A percentile compares a stretch with the other conserved stretches of the same genome.
These are phyloP conservation scores for Tympanuchus pallidicinctus DNA, from an alignment of 2,113 vertebrate species.

Conservation along the genomic window DNA sequence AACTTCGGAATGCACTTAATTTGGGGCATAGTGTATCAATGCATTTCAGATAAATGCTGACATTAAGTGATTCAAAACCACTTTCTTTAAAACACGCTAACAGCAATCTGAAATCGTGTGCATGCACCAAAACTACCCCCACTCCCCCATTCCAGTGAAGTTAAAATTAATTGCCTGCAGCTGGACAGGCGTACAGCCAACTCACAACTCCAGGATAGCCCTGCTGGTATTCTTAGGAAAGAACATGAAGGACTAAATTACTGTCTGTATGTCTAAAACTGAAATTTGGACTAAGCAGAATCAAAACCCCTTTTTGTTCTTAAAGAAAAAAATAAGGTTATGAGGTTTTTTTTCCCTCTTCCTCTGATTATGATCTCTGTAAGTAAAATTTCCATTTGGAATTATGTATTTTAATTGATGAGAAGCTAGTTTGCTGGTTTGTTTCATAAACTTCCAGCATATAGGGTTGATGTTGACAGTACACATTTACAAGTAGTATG, in stretches of 20 bases:
- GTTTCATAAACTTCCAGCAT: not conserved
- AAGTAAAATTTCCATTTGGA: not conserved
- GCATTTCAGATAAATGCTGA: not conserved
- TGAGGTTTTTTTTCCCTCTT: not conserved
- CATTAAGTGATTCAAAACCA: not conserved
- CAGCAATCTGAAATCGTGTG: not conserved
- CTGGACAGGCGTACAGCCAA: not conserved
- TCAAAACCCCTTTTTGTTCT: not conserved
- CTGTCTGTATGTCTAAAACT: not conserved
- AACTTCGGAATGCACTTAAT: not conserved
- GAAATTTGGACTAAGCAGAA: not conserved
- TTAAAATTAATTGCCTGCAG: not conserved
- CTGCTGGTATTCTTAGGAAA: not conserved
- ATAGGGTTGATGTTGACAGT: not conserved
- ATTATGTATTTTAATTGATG: not conserved
- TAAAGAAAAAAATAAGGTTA: not conserved
- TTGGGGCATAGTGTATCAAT: not conserved
- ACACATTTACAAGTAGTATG: not conserved
- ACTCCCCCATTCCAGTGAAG: not conserved
- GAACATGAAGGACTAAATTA: not conserved
- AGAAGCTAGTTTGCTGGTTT: not conserved
- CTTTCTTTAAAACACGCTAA: not conserved
- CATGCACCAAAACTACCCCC: not conserved
- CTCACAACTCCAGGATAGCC: not conserved
- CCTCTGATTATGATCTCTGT: not conserved